These are phyloP conservation scores for Athetis lepigone DNA, from an alignment of 2,888 invertebrate genomes.

Conservation along the genomic window DNA sequence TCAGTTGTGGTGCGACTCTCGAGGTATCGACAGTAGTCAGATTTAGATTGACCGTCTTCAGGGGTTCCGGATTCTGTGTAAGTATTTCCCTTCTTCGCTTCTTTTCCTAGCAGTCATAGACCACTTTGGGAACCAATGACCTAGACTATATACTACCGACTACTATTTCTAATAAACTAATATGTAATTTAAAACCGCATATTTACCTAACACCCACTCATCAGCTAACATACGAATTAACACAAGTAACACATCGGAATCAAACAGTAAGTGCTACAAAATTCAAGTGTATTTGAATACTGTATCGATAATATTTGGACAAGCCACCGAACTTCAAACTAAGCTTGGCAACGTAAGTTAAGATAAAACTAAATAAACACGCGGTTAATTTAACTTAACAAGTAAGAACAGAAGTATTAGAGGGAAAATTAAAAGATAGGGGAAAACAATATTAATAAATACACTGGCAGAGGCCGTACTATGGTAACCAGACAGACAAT, in stretches of 20 bases:
- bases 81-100: no score
- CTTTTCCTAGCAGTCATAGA: no score
- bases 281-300: conserved; percentile 15
- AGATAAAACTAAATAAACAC: conserved; percentile 45
- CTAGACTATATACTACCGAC: no score
- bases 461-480: no score
- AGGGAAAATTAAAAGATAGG: not conserved
- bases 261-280: conserved; percentile 17
- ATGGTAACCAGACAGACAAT: no score
- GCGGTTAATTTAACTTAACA: conserved; percentile 9
- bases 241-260: conserved; percentile 15
- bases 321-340: conserved; percentile 34
- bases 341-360: conserved; percentile 31
- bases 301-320: conserved; percentile 49
- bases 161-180: conserved; percentile 2
- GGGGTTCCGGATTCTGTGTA: no score
- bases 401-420: conserved; percentile 25
- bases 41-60: no score
- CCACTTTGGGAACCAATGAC: no score
- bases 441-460: no score
- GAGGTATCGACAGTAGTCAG: no score
- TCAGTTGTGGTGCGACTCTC: no score
- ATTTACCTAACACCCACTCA: conserved; percentile 18
- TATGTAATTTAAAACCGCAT: not conserved
- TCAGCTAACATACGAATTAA: conserved; percentile 1